Percentiles rank a stretch among this genome's conserved stretches.
Conservation (phyloP, 2,888 invertebrate species). For the Meghimatium bilineatum region DNA sequence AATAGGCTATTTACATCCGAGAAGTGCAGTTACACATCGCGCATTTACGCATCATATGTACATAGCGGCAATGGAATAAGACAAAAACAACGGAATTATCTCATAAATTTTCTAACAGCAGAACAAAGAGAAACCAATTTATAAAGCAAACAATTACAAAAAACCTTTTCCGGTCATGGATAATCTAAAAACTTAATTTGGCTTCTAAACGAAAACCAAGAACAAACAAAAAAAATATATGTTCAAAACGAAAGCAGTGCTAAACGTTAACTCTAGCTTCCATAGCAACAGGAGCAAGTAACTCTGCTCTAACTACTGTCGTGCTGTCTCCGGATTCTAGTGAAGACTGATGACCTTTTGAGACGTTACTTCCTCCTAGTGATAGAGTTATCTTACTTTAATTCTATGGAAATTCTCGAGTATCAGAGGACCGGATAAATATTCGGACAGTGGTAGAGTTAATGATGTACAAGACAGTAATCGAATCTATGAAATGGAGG, state of each 20-base stretch:
- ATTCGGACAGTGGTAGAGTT: background rate
- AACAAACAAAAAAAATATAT: background rate
- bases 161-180: no score
- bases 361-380: background rate
- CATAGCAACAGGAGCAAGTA: conserved; percentile 15
- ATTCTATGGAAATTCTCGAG: conserved; percentile 2
- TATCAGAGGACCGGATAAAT: background rate
- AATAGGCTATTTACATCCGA: no score
- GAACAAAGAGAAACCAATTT: no score
- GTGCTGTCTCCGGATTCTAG: background rate
- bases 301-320: conserved; percentile 13
- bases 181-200: background rate
- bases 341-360: conserved; percentile 7
- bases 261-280: background rate
- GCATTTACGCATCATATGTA: no score
- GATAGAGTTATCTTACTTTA: background rate
- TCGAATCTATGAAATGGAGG: background rate
- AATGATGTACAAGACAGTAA: no score
- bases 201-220: background rate
- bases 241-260: background rate
- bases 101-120: no score
- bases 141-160: no score
- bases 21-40: no score
- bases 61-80: no score
- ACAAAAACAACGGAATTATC: no score